Conservation (phyloP, 2,113 vertebrate species). For the Mobula birostris region DNA sequence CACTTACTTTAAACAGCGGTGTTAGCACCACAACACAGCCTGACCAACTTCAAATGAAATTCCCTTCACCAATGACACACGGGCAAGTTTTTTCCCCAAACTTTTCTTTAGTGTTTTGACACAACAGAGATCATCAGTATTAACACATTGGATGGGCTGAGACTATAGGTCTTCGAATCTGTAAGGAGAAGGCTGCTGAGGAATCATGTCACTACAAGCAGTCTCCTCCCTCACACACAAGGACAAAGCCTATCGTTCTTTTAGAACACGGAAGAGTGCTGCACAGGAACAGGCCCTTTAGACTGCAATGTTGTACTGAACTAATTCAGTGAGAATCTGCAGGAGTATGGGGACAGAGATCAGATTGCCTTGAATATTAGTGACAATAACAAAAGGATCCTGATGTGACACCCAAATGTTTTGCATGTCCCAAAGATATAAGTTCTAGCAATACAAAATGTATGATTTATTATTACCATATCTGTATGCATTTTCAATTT, state of each 20-base stretch:
- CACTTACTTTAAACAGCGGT: background rate
- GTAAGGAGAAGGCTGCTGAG: too few relatives aligned
- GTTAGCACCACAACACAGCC: too few relatives aligned
- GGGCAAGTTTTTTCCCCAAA: background rate
- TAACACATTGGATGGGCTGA: background rate
- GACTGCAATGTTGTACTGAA: too few relatives aligned
- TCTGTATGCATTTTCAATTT: constrained; percentile 4
- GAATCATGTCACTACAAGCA: too few relatives aligned
- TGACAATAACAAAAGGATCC: background rate
- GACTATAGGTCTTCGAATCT: background rate
- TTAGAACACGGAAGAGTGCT: too few relatives aligned
- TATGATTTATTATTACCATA: constrained; percentile 27
- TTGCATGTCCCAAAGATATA: constrained; percentile 29
- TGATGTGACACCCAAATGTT: background rate
- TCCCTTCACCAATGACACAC: background rate
- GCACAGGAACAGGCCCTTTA: too few relatives aligned
- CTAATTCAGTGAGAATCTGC: background rate
- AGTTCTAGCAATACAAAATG: constrained; percentile 33
- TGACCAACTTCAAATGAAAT: background rate
- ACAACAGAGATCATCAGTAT: background rate
- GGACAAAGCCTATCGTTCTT: background rate
- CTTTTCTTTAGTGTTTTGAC: background rate
- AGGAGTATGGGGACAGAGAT: background rate
- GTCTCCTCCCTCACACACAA: background rate
- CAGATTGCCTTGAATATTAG: background rate